These are phyloP conservation scores for Hylyphantes graminicola DNA, from an alignment of 1,140 invertebrate genomes.

Conservation along the genomic window DNA sequence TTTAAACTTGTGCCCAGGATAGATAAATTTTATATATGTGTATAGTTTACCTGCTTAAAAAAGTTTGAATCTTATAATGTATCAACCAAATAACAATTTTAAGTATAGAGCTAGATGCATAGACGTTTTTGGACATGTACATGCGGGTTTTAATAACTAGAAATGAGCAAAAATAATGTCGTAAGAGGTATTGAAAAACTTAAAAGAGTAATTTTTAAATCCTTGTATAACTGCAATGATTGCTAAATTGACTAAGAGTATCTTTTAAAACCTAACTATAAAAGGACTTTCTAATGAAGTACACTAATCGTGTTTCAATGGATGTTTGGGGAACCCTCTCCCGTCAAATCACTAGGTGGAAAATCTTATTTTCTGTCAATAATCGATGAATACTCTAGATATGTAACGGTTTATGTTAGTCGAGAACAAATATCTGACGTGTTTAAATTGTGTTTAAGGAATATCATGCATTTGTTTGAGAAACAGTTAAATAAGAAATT, in stretches of 20 bases:
- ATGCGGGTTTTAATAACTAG: background rate
- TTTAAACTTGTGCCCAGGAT: background rate
- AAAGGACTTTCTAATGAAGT: background rate
- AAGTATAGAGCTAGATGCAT: background rate
- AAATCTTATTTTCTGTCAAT: too few relatives aligned
- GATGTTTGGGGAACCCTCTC: background rate
- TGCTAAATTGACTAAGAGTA: background rate
- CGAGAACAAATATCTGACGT: too few relatives aligned
- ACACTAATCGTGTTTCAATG: background rate
- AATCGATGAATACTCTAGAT: too few relatives aligned
- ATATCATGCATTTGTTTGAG: too few relatives aligned
- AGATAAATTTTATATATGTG: background rate
- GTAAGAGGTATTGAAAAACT: background rate
- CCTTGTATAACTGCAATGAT: background rate
- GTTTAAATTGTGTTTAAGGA: too few relatives aligned
- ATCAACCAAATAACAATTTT: background rate
- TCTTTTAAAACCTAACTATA: background rate
- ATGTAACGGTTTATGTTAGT: too few relatives aligned
- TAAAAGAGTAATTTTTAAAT: background rate
- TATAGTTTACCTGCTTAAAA: conserved; percentile 62
- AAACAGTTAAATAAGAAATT: too few relatives aligned
- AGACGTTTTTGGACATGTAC: background rate
- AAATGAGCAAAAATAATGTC: background rate
- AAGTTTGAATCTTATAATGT: background rate
- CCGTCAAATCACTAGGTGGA: too few relatives aligned